Conservation (phyloP, 2,888 invertebrate species). For the Netelia inedita region DNA sequence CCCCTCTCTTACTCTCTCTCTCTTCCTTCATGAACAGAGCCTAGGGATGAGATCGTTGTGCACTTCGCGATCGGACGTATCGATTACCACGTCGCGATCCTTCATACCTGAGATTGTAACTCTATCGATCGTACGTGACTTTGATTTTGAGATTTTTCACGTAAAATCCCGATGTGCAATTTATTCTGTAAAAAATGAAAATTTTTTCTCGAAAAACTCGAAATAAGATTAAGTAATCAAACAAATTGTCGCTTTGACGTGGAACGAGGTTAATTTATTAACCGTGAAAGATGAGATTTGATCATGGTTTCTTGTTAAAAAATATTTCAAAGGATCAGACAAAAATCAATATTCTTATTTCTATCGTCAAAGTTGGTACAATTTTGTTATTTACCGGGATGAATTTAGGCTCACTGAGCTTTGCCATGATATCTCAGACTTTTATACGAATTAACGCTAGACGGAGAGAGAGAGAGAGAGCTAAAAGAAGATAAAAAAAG, state of each 20-base stretch:
- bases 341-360: no score
- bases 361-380: no score
- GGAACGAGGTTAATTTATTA: no score
- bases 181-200: no score
- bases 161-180: no score
- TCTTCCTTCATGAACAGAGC: slow-evolving; percentile 9
- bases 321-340: no score
- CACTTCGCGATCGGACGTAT: slow-evolving; percentile 33
- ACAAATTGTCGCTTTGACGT: no score
- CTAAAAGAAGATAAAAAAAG: slow-evolving; percentile 11
- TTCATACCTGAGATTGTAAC: slow-evolving; percentile 28
- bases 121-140: neutral
- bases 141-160: neutral
- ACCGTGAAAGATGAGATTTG: no score
- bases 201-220: no score
- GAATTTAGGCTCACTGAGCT: neutral
- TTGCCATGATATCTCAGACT: neutral
- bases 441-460: neutral
- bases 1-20: slow-evolving; percentile 4
- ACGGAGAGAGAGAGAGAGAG: neutral
- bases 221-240: no score
- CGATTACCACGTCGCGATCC: slow-evolving; percentile 53
- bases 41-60: slow-evolving; percentile 19
- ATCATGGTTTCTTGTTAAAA: no score
- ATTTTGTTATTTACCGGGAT: no score